A percentile compares a stretch with the other conserved stretches of the same genome.
Conservation (phyloP, 2,113 vertebrate genomes). For the Barnardius zonarius region DNA sequence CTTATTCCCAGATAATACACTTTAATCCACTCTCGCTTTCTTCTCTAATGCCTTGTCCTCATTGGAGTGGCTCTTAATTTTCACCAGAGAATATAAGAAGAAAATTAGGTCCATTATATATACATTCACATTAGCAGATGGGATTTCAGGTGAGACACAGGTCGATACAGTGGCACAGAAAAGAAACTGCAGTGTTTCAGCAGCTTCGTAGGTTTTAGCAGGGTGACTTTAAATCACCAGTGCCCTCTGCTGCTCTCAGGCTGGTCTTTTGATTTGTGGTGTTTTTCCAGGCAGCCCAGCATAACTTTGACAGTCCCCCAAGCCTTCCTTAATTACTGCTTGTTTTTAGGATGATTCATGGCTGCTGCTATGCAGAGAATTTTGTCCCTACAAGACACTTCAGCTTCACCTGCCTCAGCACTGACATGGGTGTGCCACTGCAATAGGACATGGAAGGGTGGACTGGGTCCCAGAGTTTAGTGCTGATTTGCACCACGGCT, state of each 20-base stretch:
- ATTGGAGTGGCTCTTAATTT: not conserved
- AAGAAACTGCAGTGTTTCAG: not conserved
- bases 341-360: not conserved
- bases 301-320: not conserved
- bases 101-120: not conserved
- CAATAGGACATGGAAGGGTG: not conserved
- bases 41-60: not conserved
- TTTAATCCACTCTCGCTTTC: not conserved
- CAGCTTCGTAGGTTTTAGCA: not conserved
- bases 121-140: not conserved
- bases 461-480: not conserved
- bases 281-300: not conserved
- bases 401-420: not conserved
- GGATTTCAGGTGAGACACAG: not conserved
- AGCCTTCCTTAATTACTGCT: not conserved
- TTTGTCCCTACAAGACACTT: not conserved
- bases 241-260: constrained; percentile 31
- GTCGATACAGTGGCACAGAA: not conserved
- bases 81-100: not conserved
- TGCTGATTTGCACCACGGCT: not conserved
- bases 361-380: not conserved
- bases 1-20: not conserved
- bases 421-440: accelerated
- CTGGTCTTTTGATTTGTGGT: not conserved
- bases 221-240: constrained; percentile 29